Conservation (phyloP, 2,113 vertebrate genomes). For the Psilopsiagon aymara region DNA sequence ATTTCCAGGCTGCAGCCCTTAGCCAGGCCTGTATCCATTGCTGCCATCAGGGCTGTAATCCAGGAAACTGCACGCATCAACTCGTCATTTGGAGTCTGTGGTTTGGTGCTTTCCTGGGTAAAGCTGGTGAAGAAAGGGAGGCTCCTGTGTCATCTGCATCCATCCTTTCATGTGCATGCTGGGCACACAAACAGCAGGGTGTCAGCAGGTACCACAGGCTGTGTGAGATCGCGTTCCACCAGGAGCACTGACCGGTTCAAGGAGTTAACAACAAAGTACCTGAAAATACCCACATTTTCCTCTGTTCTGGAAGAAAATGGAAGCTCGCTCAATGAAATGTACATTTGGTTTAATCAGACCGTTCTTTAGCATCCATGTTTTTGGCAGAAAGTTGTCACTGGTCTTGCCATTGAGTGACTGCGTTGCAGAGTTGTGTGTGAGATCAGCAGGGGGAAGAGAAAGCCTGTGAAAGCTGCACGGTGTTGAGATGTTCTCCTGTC, state of each 20-base stretch:
- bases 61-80: background rate
- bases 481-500: background rate
- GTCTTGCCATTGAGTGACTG: background rate
- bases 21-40: background rate
- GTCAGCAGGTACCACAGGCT: background rate
- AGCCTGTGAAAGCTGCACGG: background rate
- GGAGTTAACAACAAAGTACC: background rate
- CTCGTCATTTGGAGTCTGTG: background rate
- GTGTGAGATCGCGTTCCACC: fast-evolving
- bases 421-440: background rate
- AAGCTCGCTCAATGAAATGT: background rate
- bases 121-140: background rate
- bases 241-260: background rate
- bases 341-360: background rate
- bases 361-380: background rate
- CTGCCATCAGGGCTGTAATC: background rate
- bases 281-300: background rate
- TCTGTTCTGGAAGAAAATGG: background rate
- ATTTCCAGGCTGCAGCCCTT: background rate
- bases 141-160: background rate
- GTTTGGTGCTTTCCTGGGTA: background rate
- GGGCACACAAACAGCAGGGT: background rate
- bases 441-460: background rate
- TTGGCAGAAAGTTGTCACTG: background rate
- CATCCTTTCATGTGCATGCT: background rate